Conservation (phyloP, 2,797 vertebrate species). For the Tiaroga cobitis region DNA sequence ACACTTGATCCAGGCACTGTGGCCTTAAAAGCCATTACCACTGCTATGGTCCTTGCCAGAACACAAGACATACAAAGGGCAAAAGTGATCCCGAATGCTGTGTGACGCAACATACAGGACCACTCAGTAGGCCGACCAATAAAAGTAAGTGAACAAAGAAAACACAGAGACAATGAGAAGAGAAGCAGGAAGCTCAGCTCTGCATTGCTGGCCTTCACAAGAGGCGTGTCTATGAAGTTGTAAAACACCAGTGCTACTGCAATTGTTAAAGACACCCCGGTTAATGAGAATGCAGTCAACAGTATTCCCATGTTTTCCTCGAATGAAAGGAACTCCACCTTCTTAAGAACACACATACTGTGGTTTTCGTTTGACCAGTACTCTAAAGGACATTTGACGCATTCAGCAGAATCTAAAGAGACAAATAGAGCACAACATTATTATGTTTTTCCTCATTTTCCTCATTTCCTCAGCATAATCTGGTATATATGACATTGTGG, state of each 20-base stretch:
- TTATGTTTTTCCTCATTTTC: background rate
- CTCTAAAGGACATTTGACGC: conserved; percentile 72
- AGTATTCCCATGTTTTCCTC: conserved; percentile 76
- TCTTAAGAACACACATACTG: conserved; percentile 74
- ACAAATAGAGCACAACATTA: conserved; percentile 3
- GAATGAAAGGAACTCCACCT: conserved; percentile 77
- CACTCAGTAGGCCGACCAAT: conserved; percentile 67
- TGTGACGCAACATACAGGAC: conserved; percentile 70
- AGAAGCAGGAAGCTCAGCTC: conserved; percentile 65
- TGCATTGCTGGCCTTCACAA: conserved; percentile 67
- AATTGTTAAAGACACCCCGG: conserved; percentile 70
- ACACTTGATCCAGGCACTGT: conserved; percentile 62
- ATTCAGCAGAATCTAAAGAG: conserved; percentile 74
- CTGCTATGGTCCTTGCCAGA: conserved; percentile 69
- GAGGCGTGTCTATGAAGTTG: conserved; percentile 66
- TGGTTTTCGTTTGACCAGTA: conserved; percentile 76
- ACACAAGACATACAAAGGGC: conserved; percentile 71
- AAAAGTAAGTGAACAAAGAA: conserved; percentile 70
- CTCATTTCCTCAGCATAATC: background rate
- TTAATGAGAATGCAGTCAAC: conserved; percentile 71
- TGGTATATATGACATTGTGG: background rate
- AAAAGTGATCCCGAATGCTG: conserved; percentile 69
- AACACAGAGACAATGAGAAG: conserved; percentile 68
- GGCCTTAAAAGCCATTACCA: conserved; percentile 69
- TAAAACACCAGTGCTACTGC: conserved; percentile 70